Evolutionary conservation across 2,797 vertebrate genomes (phyloP).

Genomic region (Acanthopagrus latus): DNA sequence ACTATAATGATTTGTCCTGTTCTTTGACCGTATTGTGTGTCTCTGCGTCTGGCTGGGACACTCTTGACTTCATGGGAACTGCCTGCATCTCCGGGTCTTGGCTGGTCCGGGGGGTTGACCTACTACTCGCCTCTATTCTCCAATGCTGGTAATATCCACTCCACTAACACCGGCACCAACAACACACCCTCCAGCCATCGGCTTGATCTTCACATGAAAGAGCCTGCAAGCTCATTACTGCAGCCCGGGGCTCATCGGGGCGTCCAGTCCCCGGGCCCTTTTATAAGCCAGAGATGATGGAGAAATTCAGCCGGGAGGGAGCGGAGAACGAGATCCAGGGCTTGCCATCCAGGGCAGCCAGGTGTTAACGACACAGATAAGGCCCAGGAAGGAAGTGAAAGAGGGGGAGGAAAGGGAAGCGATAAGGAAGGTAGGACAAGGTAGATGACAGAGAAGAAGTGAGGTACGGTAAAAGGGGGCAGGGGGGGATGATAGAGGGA

Average conservation of each 20-base stretch:
- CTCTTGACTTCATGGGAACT: slow-evolving; percentile 71
- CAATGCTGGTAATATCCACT: slow-evolving; percentile 65
- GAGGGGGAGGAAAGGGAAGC: slow-evolving; percentile 40
- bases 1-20: slow-evolving; percentile 45
- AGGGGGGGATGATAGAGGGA: slow-evolving; percentile 41
- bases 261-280: slow-evolving; percentile 59
- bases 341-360: slow-evolving; percentile 60
- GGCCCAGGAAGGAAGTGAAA: slow-evolving; percentile 51
- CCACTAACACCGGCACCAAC: slow-evolving; percentile 60
- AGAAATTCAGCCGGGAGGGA: slow-evolving; percentile 60
- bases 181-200: slow-evolving; percentile 58
- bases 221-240: slow-evolving; percentile 77
- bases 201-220: slow-evolving; percentile 83
- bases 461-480: slow-evolving; percentile 49
- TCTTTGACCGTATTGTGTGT: slow-evolving; percentile 59
- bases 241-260: slow-evolving; percentile 69
- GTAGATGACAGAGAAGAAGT: slow-evolving; percentile 64
- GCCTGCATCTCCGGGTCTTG: slow-evolving; percentile 54
- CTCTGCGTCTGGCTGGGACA: slow-evolving; percentile 56
- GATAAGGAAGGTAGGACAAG: slow-evolving; percentile 67
- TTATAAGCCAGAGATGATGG: slow-evolving; percentile 72
- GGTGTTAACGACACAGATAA: slow-evolving; percentile 75
- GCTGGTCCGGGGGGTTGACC: slow-evolving; percentile 38
- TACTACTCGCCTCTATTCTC: slow-evolving; percentile 56
- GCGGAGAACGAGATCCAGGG: slow-evolving; percentile 47